Evolutionary conservation across 2,888 invertebrate species (phyloP), one percentile per base, ranked within the genome.

Genomic region (Phalera bucephala): DNA sequence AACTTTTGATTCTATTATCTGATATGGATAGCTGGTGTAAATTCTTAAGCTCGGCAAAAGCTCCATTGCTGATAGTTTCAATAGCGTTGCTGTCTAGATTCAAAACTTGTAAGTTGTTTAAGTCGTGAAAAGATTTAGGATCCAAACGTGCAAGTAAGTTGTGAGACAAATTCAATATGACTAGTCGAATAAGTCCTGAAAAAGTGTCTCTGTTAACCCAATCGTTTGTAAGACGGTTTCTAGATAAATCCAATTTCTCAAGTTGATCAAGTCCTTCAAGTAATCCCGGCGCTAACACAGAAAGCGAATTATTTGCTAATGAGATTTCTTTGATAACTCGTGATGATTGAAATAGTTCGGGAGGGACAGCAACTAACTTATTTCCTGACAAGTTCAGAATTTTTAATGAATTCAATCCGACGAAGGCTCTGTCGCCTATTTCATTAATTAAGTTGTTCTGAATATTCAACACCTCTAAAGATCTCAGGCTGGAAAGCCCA

Each of bases 151-250:
- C 92, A 27, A 96, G 84, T 43, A 91, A 86, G 72, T 96, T 96
- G 77, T 92, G 85, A 9, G 94, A 93, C 44, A 96, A 83, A 80
- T 95, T 94, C 43, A 96, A 91, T 51, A 94, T 92, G 32, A 95
- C 91, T 21, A 96, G 88, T 31, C 94, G 92, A 21, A 93, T 92
- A 28, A 96, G 90, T 27, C 93, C 94, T 21, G 93, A 91, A 81
- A 96, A 95, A 21, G 95, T 94, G 63, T 95, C 94, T 58, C 94
- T 90, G 63, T 94, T 94, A 33, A 95, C 93, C 93, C 94, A 95
- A 53, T 92, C 92, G 64, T 94, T 94, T 26, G 93, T 93, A 36
- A 96, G 83, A 52, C 94, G 93, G 79, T 95, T 95, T 60, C 87
- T 87, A 37, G 94, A 94, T 65, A 95, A 89, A 82, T 95, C 95